Percentiles rank a stretch among this genome's conserved stretches.
phyloP scores from a whole-genome alignment of 2,113 vertebrate species.

The Rhipidura dahli region DNA sequence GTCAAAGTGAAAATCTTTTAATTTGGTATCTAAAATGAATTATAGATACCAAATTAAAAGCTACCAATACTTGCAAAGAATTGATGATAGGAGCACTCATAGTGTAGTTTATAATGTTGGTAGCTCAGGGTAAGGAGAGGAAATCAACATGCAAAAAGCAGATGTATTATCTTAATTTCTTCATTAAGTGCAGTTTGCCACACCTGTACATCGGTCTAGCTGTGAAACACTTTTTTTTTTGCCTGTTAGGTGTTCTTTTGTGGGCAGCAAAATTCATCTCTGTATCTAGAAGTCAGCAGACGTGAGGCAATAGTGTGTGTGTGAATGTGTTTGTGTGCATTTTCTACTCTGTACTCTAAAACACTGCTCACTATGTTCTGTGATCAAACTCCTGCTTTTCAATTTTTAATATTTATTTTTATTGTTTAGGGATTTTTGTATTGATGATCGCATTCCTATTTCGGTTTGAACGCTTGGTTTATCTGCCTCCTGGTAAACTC shows the following conservation, averaged over 20 bases:
- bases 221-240: not conserved
- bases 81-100: not conserved
- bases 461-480: not conserved
- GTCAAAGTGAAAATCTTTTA: not conserved
- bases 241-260: not conserved
- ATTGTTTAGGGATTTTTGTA: not conserved
- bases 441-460: not conserved
- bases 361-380: not conserved
- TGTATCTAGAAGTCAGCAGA: not conserved
- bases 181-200: not conserved
- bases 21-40: not conserved
- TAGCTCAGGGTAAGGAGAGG: not conserved
- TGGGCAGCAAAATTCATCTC: not conserved
- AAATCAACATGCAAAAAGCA: not conserved
- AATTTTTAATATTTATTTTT: not conserved
- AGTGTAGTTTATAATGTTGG: not conserved
- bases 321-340: too few relatives aligned
- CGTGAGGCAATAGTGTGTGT: not conserved
- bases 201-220: not conserved
- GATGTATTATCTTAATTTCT: accelerated
- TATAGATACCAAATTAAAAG: not conserved
- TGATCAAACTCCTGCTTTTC: not conserved
- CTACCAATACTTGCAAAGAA: not conserved
- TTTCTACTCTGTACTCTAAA: not conserved
- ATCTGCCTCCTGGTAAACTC: not conserved